Evolutionary conservation across 2,888 invertebrate species (phyloP).

Genomic region (Hybos culiciformis): DNA sequence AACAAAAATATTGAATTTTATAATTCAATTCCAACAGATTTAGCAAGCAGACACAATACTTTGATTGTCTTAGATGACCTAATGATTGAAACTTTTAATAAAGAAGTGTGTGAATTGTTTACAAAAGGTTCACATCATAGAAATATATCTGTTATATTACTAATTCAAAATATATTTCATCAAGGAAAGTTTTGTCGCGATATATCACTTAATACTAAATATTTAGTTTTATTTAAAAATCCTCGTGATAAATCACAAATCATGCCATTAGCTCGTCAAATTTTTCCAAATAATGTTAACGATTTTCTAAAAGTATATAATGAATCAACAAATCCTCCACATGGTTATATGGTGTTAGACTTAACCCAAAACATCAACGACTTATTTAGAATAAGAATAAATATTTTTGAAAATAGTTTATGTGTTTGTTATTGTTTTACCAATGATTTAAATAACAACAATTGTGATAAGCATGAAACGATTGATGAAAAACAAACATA

Average conservation of each 20-base stretch:
- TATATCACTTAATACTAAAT: conserved; percentile 5
- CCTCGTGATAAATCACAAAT: conserved; percentile 7
- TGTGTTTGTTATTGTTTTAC: not conserved
- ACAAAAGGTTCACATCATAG: conserved; percentile 4
- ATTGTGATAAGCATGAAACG: not conserved
- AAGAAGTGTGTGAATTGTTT: conserved; percentile 5
- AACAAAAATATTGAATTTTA: conserved; percentile 1
- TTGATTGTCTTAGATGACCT: conserved; percentile 5
- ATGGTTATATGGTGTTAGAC: conserved; percentile 6
- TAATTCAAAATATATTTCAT: conserved; percentile 6
- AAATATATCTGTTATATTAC: conserved; percentile 2
- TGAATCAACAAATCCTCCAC: conserved; percentile 1
- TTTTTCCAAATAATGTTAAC: conserved; percentile 6
- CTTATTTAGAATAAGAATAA: conserved; percentile 4
- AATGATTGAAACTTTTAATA: conserved; percentile 3
- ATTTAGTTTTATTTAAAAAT: conserved; percentile 4
- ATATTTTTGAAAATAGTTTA: conserved; percentile 7
- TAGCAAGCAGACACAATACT: not conserved
- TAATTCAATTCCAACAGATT: not conserved
- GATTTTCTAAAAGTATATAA: conserved; percentile 8
- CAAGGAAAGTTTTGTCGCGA: conserved; percentile 3
- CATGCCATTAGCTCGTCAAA: conserved; percentile 3
- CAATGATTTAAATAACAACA: not conserved
- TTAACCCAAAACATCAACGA: conserved; percentile 3
- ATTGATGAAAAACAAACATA: conserved; percentile 1